These are phyloP conservation scores for Trachelipus rathkii DNA, from an alignment of 1,140 invertebrate species.

Conservation along the genomic window DNA sequence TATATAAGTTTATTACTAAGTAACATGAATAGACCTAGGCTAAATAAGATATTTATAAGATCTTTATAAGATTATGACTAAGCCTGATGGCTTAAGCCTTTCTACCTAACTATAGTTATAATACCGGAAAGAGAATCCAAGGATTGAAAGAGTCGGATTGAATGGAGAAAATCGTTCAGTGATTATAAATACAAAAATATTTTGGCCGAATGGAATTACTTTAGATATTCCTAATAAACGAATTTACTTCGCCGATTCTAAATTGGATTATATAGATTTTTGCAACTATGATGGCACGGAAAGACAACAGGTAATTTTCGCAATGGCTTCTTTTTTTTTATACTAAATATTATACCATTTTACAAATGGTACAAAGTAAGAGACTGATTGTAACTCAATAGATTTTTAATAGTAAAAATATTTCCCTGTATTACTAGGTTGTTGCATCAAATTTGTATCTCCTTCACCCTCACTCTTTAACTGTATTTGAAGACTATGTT, in stretches of 20 bases:
- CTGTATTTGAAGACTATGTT: constrained; percentile 72
- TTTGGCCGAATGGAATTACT: constrained; percentile 96
- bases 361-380: no score
- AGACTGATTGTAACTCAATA: no score
- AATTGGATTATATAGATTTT: constrained; percentile 96
- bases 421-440: constrained; percentile 51
- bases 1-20: no score
- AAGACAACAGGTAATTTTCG: constrained; percentile 63
- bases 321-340: no score
- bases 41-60: no score
- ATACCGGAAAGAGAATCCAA: constrained; percentile 95
- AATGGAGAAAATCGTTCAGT: constrained; percentile 80
- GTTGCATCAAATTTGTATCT: constrained; percentile 83
- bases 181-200: constrained; percentile 93
- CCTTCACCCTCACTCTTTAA: constrained; percentile 90
- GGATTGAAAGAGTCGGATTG: constrained; percentile 93
- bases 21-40: no score
- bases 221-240: constrained; percentile 88
- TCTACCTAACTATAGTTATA: no score
- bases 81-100: no score
- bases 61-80: no score
- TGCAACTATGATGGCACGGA: constrained; percentile 93
- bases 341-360: no score
- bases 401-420: no score
- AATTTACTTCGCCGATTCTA: constrained; percentile 96